Evolutionary conservation across 64 coral and sea anemone genomes (phyloP).

Genomic region (Pocillopora verrucosa): DNA sequence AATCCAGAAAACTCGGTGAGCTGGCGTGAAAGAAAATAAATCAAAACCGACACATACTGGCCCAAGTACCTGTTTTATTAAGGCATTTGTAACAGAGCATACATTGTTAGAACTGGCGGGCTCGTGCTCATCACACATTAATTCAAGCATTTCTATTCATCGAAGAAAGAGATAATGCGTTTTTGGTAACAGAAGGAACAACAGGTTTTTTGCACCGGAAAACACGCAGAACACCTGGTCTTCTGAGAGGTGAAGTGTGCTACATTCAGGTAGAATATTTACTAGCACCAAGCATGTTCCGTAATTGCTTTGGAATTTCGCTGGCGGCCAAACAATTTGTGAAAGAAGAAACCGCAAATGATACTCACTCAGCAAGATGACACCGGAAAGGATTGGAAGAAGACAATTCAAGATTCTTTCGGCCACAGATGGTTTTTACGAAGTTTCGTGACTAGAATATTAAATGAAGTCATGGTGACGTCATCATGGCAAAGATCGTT

Average conservation of each 20-base stretch:
- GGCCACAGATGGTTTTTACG: not conserved
- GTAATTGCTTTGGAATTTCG: conserved; percentile 2
- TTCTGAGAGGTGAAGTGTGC: not conserved
- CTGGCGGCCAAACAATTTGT: not conserved
- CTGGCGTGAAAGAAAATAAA: not conserved
- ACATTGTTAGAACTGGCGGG: not conserved
- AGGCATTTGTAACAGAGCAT: not conserved
- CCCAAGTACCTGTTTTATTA: not conserved
- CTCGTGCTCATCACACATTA: not conserved
- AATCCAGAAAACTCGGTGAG: not conserved
- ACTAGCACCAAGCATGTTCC: not conserved
- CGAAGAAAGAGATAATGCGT: not conserved
- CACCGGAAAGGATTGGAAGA: not conserved
- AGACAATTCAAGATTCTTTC: not conserved
- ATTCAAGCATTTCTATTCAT: not conserved
- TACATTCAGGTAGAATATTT: not conserved
- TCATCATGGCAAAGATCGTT: not conserved
- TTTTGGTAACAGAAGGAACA: not conserved
- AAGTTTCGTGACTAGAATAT: conserved; percentile 3
- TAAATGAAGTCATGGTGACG: not conserved
- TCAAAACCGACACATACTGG: too few relatives aligned
- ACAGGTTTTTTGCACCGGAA: conserved; percentile 13
- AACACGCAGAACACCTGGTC: conserved; percentile 6
- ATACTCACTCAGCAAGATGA: not conserved
- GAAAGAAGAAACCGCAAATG: not conserved